Evolutionary conservation across 2,113 vertebrate species (phyloP).

Genomic region (Solea senegalensis): DNA sequence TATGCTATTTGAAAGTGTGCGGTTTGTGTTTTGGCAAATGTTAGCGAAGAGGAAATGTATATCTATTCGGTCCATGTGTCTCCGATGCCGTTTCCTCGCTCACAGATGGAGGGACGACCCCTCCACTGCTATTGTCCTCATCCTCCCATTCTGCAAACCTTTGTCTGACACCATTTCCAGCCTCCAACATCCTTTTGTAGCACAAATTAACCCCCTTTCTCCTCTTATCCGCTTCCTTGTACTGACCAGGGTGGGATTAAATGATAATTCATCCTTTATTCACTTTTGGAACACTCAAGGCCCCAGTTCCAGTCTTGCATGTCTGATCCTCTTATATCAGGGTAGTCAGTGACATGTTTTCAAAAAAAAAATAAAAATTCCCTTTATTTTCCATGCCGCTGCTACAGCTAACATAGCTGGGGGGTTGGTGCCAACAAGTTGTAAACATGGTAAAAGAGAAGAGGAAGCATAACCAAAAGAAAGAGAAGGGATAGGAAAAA

Average conservation of each 20-base stretch:
- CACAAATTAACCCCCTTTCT: constrained; percentile 51
- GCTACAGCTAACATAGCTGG: constrained; percentile 45
- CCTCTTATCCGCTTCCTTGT: constrained; percentile 49
- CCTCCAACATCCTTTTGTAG: constrained; percentile 46
- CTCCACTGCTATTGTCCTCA: constrained; percentile 24
- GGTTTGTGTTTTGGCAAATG: constrained; percentile 10
- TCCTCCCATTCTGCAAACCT: constrained; percentile 39
- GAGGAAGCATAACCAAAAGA: constrained; percentile 36
- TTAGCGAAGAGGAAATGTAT: constrained; percentile 14
- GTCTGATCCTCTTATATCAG: constrained; percentile 80
- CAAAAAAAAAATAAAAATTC: too few relatives aligned
- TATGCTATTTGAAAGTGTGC: too few relatives aligned
- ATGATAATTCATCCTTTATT: constrained; percentile 77
- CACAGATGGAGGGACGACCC: constrained; percentile 28
- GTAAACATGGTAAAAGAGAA: constrained; percentile 67
- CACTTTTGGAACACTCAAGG: constrained; percentile 70
- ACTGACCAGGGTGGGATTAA: constrained; percentile 71
- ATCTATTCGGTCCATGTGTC: constrained; percentile 19
- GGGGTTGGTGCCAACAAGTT: constrained; percentile 48
- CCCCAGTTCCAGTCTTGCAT: constrained; percentile 76
- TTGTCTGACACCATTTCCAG: constrained; percentile 52
- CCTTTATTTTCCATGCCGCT: constrained; percentile 50
- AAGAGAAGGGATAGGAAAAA: constrained; percentile 2
- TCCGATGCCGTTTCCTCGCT: constrained; percentile 26
- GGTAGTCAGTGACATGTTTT: constrained; percentile 65